These are phyloP conservation scores for Hippoglossus hippoglossus DNA, from an alignment of 2,797 vertebrate species.

Conservation along the genomic window DNA sequence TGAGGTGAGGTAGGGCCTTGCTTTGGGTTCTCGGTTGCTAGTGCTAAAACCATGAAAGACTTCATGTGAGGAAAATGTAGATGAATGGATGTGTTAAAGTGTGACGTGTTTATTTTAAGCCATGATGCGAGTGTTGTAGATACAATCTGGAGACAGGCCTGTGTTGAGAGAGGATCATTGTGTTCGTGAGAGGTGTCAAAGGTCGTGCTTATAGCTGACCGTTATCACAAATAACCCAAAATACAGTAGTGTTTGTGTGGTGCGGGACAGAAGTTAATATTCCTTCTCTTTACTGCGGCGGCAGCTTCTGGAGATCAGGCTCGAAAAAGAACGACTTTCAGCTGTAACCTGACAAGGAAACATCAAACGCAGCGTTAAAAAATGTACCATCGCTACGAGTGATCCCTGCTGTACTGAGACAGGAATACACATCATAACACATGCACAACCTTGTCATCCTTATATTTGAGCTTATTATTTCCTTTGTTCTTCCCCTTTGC, in stretches of 20 bases:
- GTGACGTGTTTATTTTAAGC: slow-evolving; percentile 68
- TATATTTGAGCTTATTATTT: slow-evolving; percentile 33
- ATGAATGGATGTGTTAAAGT: slow-evolving; percentile 50
- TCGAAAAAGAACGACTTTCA: slow-evolving; percentile 32
- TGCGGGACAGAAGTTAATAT: slow-evolving; percentile 47
- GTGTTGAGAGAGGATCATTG: slow-evolving; percentile 49
- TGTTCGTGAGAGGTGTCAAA: slow-evolving; percentile 48
- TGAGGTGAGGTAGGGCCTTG: slow-evolving; percentile 50
- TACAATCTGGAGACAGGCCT: slow-evolving; percentile 47
- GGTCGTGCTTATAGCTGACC: slow-evolving; percentile 30
- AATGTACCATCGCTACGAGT: slow-evolving; percentile 18
- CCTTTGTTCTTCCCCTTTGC: slow-evolving; percentile 38
- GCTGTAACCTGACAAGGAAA: slow-evolving; percentile 32
- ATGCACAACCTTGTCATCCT: slow-evolving; percentile 27
- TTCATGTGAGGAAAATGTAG: slow-evolving; percentile 50
- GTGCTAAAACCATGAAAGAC: slow-evolving; percentile 63
- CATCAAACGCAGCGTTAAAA: slow-evolving; percentile 26
- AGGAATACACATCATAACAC: slow-evolving; percentile 62
- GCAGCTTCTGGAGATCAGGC: slow-evolving; percentile 50
- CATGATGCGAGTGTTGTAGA: slow-evolving; percentile 67
- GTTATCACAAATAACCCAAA: slow-evolving; percentile 52
- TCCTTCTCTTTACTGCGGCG: slow-evolving; percentile 69
- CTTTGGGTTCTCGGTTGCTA: slow-evolving; percentile 55
- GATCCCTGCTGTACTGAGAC: slow-evolving; percentile 64
- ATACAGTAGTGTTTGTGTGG: slow-evolving; percentile 49